A percentile compares a stretch with the other conserved stretches of the same genome.
Evolutionary conservation across 1,140 invertebrate genomes (phyloP).

Genomic region (Dufourea novaeangliae): DNA sequence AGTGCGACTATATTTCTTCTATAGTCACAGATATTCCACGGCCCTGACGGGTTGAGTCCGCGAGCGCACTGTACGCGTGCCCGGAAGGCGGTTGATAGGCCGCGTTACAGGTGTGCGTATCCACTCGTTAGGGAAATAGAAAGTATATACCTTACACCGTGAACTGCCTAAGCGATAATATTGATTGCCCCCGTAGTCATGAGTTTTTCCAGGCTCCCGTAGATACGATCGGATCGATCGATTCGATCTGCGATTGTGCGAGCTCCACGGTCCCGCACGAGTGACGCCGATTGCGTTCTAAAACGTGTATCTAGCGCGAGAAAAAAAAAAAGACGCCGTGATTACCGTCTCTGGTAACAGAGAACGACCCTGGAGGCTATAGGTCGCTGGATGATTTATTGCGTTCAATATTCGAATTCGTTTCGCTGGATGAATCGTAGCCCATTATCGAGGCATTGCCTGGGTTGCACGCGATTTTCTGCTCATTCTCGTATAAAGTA

Average conservation of each 20-base stretch:
- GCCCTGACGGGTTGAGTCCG: constrained; percentile 16
- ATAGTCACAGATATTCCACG: constrained; percentile 8
- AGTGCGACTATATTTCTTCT: too few species aligned
- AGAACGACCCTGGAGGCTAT: constrained; percentile 52
- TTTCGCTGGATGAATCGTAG: constrained; percentile 23
- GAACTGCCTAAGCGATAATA: constrained; percentile 61
- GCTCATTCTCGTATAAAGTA: too few species aligned
- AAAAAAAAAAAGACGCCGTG: constrained; percentile 60
- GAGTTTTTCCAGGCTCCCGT: constrained; percentile 55
- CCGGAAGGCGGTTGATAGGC: constrained; percentile 36
- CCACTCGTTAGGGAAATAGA: constrained; percentile 58
- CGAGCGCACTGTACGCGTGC: constrained; percentile 22
- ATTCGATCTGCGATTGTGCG: constrained; percentile 63
- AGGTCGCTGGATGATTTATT: constrained; percentile 62
- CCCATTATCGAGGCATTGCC: constrained; percentile 41
- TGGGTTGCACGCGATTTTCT: background rate
- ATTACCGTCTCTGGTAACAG: constrained; percentile 59
- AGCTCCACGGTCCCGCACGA: constrained; percentile 63
- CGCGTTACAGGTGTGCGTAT: constrained; percentile 48
- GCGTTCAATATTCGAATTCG: constrained; percentile 54
- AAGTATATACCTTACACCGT: constrained; percentile 43
- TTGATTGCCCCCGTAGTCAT: constrained; percentile 44
- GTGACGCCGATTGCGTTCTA: constrained; percentile 66
- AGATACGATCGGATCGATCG: constrained; percentile 61
- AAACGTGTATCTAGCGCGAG: constrained; percentile 62